Percentiles rank a stretch among this genome's conserved stretches.
These are phyloP conservation scores for Okamejei kenojei DNA, from an alignment of 2,797 vertebrate species.

Conservation along the genomic window DNA sequence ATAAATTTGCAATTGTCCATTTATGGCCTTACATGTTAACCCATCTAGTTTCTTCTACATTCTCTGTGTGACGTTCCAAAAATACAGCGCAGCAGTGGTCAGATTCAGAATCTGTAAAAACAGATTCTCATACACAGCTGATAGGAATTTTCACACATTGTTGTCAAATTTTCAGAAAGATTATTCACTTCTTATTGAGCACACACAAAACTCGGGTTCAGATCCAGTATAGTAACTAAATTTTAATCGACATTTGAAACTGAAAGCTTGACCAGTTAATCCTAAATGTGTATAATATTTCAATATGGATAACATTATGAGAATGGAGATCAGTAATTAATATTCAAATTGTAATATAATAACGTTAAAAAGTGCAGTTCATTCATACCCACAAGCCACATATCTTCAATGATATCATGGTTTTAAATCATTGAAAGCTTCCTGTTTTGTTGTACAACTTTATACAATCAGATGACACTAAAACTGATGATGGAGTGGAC, in stretches of 20 bases:
- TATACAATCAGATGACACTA: not conserved
- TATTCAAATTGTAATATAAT: not conserved
- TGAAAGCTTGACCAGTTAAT: not conserved
- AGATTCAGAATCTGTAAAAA: not conserved
- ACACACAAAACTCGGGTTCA: not conserved
- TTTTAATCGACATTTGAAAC: not conserved
- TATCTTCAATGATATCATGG: not conserved
- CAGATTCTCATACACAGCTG: not conserved
- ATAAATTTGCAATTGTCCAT: slow-evolving; percentile 3
- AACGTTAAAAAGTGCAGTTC: not conserved
- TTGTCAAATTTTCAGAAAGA: not conserved
- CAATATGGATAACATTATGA: not conserved
- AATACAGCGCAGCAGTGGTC: not conserved
- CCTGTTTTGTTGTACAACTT: not conserved
- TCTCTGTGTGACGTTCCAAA: not conserved
- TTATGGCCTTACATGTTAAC: not conserved
- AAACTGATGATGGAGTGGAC: too few relatives aligned
- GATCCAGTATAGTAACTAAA: not conserved
- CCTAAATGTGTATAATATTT: not conserved
- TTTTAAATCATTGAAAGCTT: not conserved
- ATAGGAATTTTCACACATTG: not conserved
- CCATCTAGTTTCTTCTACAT: not conserved
- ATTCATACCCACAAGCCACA: not conserved
- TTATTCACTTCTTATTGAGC: not conserved
- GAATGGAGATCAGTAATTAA: not conserved